Base-by-base conservation (phyloP, 2,888 invertebrate species). In the Parnassius apollo region DNA sequence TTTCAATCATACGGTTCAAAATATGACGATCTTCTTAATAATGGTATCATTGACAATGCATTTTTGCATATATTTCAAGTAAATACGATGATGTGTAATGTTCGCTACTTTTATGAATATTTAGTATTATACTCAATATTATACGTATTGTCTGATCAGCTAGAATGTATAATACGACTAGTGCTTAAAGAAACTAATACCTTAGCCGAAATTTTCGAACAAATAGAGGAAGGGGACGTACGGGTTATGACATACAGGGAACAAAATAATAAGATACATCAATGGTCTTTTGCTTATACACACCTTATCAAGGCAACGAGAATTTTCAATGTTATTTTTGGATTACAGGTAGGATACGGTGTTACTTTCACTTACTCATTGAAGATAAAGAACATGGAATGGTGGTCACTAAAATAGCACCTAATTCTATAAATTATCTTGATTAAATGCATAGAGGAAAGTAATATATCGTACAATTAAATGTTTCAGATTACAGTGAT, bases 271-370 rank as follows among this genome's bases (percentile, higher is more conserved):
- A 49, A 8, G 9, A 22, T 59, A 18, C n/a, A 12, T n/a, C 44
- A 45, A 18, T 63, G 63, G 63, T 63, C 55, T 9, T 51, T n/a
- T 11, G 46, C 50, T 10, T 63, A 63, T 42, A 56, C 63, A 1
- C n/a, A 56, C 18, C 35, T 63, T 8, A 11, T 56, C 2, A 46
- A 59, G n/a, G 46, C 59, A 2, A 50, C 63, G 3, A 56, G 51
- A 11, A 9, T 56, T 8, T 63, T 63, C 42, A 63, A 63, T 35
- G 11, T 48, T 2, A 45, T 63, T 46, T 63, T 63, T 18, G 63
- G 63, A 22, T 7, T 63, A 2, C 63, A 63, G 63, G 63, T 63
- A 63, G 42, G 0, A 35, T 35, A 35, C 7, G 7, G 4, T 7
- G 35, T 35, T 35, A 35, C 35, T 35, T 35, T 35, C 35, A 35